phyloP scores from a whole-genome alignment of 2,113 vertebrate genomes.

The Spea bombifrons region DNA sequence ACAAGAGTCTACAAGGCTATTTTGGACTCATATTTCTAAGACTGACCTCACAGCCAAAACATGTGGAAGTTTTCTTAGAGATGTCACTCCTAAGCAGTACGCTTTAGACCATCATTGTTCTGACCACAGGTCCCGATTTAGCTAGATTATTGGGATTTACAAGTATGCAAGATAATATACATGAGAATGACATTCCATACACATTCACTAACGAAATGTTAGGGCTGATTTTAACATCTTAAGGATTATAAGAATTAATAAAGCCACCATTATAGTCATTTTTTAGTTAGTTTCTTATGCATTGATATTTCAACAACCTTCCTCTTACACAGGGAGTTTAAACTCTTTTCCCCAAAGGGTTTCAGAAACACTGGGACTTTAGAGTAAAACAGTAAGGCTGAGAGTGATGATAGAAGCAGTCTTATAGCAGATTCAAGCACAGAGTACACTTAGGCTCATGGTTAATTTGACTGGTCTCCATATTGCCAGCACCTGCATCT shows the following conservation, averaged over 20 bases:
- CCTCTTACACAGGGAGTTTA: too few relatives aligned
- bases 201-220: neutral
- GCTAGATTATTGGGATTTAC: neutral
- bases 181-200: neutral
- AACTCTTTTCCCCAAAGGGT: too few relatives aligned
- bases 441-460: too few relatives aligned
- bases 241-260: too few relatives aligned
- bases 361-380: too few relatives aligned
- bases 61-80: neutral
- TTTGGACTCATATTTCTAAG: neutral
- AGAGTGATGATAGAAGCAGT: too few relatives aligned
- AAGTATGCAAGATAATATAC: neutral
- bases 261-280: too few relatives aligned
- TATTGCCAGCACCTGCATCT: conserved; percentile 32
- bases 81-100: neutral
- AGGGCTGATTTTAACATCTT: too few relatives aligned
- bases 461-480: neutral
- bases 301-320: too few relatives aligned
- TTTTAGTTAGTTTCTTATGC: too few relatives aligned
- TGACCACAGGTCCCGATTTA: neutral
- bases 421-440: too few relatives aligned
- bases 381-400: too few relatives aligned
- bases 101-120: neutral
- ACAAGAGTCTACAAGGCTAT: neutral
- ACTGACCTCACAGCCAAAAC: neutral